These are phyloP conservation scores for Andricus curvator DNA, from an alignment of 2,888 invertebrate genomes.

Conservation along the genomic window DNA sequence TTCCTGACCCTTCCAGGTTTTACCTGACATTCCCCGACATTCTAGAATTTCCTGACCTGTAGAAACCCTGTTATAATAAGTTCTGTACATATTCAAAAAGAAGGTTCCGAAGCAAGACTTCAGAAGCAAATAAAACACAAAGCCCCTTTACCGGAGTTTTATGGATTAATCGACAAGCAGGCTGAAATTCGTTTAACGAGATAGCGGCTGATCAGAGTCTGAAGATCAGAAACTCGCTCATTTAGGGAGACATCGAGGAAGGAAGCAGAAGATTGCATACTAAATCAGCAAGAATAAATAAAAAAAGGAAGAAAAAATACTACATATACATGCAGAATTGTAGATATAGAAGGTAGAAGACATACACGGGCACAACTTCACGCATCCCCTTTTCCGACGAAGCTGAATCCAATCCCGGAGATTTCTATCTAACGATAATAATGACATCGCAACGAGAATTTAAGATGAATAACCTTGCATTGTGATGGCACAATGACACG, in stretches of 20 bases:
- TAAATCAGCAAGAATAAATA: constrained; percentile 34
- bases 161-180: constrained; percentile 13
- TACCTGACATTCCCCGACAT: no score
- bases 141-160: constrained; percentile 5
- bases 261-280: constrained; percentile 40
- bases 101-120: not conserved
- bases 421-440: constrained; percentile 75
- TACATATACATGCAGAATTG: not conserved
- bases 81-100: not conserved
- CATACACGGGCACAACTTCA: constrained; percentile 55
- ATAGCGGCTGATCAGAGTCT: constrained; percentile 40
- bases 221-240: constrained; percentile 40
- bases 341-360: constrained; percentile 44
- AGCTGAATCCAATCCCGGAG: constrained; percentile 60
- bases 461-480: constrained; percentile 77
- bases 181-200: constrained; percentile 39
- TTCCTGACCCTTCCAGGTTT: no score
- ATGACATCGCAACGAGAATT: constrained; percentile 76
- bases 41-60: no score
- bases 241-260: constrained; percentile 34
- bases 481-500: constrained; percentile 76
- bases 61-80: not conserved
- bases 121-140: not conserved
- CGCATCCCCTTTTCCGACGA: constrained; percentile 57
- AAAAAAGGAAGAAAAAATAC: not conserved